Base-by-base conservation (phyloP, 2,888 invertebrate genomes). In the Drosophila atroscutellata region DNA sequence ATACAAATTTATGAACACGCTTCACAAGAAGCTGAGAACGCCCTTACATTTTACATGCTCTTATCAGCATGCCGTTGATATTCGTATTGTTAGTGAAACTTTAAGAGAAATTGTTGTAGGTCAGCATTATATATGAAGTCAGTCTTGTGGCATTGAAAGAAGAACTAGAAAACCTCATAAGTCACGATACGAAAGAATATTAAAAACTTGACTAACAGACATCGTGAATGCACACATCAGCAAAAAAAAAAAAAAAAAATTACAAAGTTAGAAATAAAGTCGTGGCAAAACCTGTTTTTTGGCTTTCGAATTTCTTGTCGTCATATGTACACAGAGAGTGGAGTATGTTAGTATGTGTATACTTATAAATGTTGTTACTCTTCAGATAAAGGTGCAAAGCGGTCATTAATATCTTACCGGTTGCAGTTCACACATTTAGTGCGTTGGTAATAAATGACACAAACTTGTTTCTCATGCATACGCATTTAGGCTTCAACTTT, bases 271-370 rank as follows among this genome's bases (percentile, higher is more conserved):
- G 50, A 66, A 72, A 65, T 61, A 56, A 68, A 72, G 66, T 64
- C 51, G 66, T 55, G 42, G 15, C 5, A 36, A 72, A 80, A 80
- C 81, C 72, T 13, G 77, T 78, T 78, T 79, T 81, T 70, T 11
- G 36, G 51, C 30, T 64, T 79, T 75, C 73, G 71, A 81, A 84
- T 84, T 72, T 79, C 65, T 81, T 71, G 32, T 9, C 64, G 42
- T 55, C 62, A 58, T 63, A 61, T 51, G 66, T 54, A 51, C 47
- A 57, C 50, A 47, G 34, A 56, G 50, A 15, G 42, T 34, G 20
- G 6, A 47, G 24, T 11, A 32, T 52, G 37, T 64, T 39, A 47
- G 45, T 37, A 51, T 13, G 15, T 37, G n/a, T 59, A 52, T 64
- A 51, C 51, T 45, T 55, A 32, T 45, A 57, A 64, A 57, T 54